Percentiles rank a stretch among this genome's conserved stretches.
These are phyloP conservation scores for Amazona vittata DNA, from an alignment of 2,113 vertebrate species.

Conservation along the genomic window DNA sequence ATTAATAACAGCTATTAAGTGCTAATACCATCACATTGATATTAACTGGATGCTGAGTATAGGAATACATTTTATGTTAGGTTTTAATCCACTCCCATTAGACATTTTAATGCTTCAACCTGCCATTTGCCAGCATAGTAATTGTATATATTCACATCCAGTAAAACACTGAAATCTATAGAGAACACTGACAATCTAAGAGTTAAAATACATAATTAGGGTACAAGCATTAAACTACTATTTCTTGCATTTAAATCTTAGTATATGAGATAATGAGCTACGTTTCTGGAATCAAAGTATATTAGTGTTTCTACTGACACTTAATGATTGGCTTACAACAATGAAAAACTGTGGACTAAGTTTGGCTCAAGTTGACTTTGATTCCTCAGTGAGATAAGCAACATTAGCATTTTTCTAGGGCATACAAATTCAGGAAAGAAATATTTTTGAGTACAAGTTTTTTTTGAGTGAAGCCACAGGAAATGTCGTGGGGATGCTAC, in stretches of 20 bases:
- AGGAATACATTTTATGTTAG: background rate
- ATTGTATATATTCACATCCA: background rate
- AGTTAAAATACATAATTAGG: background rate
- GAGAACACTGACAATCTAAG: background rate
- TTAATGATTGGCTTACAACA: background rate
- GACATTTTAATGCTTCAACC: background rate
- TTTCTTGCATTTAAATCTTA: background rate
- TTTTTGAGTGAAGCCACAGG: background rate
- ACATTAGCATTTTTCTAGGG: background rate
- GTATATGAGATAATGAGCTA: background rate
- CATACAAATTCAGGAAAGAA: background rate
- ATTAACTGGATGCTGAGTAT: background rate
- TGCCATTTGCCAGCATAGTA: background rate
- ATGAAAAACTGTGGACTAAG: background rate
- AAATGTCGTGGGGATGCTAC: background rate
- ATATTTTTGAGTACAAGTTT: background rate
- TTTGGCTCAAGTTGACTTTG: background rate
- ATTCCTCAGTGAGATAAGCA: background rate
- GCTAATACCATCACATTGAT: constrained; percentile 6
- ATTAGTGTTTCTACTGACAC: background rate
- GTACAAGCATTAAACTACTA: background rate
- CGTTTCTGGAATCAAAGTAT: background rate
- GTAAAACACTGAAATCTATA: background rate
- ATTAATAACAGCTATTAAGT: constrained; percentile 15
- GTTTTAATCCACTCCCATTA: background rate